Base-by-base conservation (phyloP, 2,888 invertebrate genomes). In the Machimus rusticus region DNA sequence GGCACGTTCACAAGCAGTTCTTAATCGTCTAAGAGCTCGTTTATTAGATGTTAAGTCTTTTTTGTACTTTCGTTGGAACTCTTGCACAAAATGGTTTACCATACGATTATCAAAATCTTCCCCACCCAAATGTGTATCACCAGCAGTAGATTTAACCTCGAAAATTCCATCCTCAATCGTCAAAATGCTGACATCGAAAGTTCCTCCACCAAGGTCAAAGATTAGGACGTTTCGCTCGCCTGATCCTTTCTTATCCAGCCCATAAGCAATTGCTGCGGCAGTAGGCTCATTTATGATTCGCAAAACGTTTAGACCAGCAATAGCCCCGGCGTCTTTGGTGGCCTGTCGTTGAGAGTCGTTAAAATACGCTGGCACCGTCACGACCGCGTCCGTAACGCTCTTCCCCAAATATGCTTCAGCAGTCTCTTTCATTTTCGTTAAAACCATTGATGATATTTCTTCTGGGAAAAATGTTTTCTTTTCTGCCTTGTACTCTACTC, bases 81-180 rank as follows among this genome's bases (percentile, higher is more conserved):
- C 97, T 90, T 97, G 96, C 0, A 96, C 95, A 89, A 98, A 96
- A 92, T 97, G 96, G 90, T 95, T 96, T 5, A 98, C 97, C 94
- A 98, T 95, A 28, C 97, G 94, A 93, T 97, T 97, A 89, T 98
- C 98, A 90, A 97, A 97, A 93, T 98, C 98, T 93, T 98, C 98
- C 89, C 98, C 98, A 90, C 98, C 98, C 93, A 98, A 94, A 91
- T 98, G 98, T 87, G 98, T 98, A 92, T 99, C 98, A 89, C 98
- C 98, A 88, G 98, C 97, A 16, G 98, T 99, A 8, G 98, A 96
- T 91, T 97, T 97, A 23, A 98, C 99, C 92, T 99, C 98, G 92
- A 99, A 99, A 90, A 96, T 94, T 0, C 98, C 96, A 92, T 98
- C 98, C 93, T 98, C 98, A 91, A 99, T 99, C 89, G 98, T 98